Evolutionary conservation across 2,113 vertebrate species (phyloP).

Genomic region (Herpetotheres cachinnans): DNA sequence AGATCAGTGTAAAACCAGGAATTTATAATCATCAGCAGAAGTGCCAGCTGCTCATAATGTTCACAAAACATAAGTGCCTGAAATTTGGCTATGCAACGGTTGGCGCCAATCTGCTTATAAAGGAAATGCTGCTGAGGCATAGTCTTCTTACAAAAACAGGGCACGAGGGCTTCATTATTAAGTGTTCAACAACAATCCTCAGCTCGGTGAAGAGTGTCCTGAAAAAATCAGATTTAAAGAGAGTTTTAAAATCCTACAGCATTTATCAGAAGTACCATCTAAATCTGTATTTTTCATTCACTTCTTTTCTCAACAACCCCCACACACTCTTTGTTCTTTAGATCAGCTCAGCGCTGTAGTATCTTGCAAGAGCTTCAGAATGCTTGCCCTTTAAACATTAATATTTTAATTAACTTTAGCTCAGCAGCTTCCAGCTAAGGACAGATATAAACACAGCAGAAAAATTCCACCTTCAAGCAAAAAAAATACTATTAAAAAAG

Average conservation of each 20-base stretch:
- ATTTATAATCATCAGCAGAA: conserved; percentile 71
- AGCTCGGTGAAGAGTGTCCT: conserved; percentile 95
- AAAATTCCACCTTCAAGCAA: neutral
- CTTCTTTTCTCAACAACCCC: neutral
- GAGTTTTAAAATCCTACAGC: neutral
- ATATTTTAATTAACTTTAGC: neutral
- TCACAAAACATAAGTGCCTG: conserved; percentile 46
- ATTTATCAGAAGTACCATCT: neutral
- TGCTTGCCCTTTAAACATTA: neutral
- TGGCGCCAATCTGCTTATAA: conserved; percentile 94
- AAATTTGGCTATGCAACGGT: conserved; percentile 82
- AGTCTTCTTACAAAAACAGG: conserved; percentile 93
- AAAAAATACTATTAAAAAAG: neutral
- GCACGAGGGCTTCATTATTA: conserved; percentile 95
- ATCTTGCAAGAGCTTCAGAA: neutral
- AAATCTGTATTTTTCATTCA: neutral
- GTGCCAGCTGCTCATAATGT: conserved; percentile 75
- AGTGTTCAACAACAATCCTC: conserved; percentile 91
- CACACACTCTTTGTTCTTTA: neutral
- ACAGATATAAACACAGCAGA: neutral
- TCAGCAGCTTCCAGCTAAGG: neutral
- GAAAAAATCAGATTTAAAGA: conserved; percentile 56
- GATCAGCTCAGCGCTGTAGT: neutral
- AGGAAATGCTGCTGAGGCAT: conserved; percentile 94
- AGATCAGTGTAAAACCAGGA: conserved; percentile 70